These are phyloP conservation scores for Lydus trimaculatus DNA, from an alignment of 2,888 invertebrate species.

Conservation along the genomic window DNA sequence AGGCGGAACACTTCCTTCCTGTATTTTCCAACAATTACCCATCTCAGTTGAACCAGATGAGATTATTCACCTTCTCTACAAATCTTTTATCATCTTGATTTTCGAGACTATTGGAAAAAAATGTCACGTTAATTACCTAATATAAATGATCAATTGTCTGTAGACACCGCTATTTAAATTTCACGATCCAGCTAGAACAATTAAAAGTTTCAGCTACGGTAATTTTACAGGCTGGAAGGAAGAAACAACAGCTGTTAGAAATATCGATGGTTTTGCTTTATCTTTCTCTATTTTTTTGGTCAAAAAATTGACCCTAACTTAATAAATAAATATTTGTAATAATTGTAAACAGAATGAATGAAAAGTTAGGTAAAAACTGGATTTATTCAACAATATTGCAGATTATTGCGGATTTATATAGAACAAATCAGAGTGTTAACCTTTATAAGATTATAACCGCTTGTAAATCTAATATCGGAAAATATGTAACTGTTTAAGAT, in stretches of 20 bases:
- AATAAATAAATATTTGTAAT: not conserved
- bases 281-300: not conserved
- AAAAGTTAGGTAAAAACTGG: not conserved
- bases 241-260: not conserved
- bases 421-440: constrained; percentile 16
- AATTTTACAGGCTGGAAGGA: not conserved
- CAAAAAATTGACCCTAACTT: not conserved
- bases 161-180: constrained; percentile 27
- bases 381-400: not conserved
- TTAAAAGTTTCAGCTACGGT: constrained; percentile 16
- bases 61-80: constrained; percentile 37
- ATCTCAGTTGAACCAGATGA: constrained; percentile 37
- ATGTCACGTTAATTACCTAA: not conserved
- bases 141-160: not conserved
- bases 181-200: constrained; percentile 18
- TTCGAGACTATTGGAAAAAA: not conserved
- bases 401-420: not conserved
- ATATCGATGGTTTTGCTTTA: not conserved
- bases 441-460: constrained; percentile 18
- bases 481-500: constrained; percentile 30
- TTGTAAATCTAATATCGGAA: constrained; percentile 23
- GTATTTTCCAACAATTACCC: constrained; percentile 39
- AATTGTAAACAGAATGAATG: not conserved
- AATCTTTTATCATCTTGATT: constrained; percentile 9
- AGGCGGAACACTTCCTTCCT: constrained; percentile 42